Evolutionary conservation across 2,113 vertebrate species (phyloP).

Genomic region (Perca flavescens): DNA sequence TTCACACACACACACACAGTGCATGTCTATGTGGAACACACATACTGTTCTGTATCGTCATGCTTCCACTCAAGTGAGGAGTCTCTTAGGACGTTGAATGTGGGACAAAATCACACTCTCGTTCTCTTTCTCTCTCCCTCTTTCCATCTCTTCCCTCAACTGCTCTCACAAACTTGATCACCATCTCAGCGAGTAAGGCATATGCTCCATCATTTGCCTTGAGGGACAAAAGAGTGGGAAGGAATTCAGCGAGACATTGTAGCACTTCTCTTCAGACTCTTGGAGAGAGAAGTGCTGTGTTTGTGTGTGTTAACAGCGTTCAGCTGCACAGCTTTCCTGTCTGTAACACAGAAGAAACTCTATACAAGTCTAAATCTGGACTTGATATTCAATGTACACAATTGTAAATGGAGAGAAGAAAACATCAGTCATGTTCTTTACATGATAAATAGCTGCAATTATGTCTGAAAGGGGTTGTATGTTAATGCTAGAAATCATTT

Average conservation of each 20-base stretch:
- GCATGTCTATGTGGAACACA: constrained; percentile 23
- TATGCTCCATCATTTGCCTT: constrained; percentile 72
- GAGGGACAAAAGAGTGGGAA: constrained; percentile 69
- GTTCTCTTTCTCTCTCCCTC: constrained; percentile 3
- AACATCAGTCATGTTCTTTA: constrained; percentile 19
- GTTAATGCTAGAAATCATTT: constrained; percentile 14
- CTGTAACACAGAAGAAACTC: constrained; percentile 29
- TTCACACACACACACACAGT: constrained; percentile 13
- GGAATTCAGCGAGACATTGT: constrained; percentile 52
- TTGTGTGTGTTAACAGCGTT: constrained; percentile 18
- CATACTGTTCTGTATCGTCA: constrained; percentile 23
- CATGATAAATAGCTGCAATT: constrained; percentile 15
- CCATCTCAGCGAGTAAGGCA: constrained; percentile 47
- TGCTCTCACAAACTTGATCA: constrained; percentile 68
- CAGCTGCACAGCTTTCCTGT: constrained; percentile 27
- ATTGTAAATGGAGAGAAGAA: constrained; percentile 23
- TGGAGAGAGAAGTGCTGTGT: constrained; percentile 6
- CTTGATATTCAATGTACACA: constrained; percentile 24
- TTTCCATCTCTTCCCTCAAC: constrained; percentile 43
- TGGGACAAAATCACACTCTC: constrained; percentile 45
- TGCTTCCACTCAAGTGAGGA: constrained; percentile 37
- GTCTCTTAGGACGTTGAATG: constrained; percentile 32
- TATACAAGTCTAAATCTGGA: constrained; percentile 27
- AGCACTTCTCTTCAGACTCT: constrained; percentile 37
- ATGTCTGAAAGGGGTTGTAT: not conserved